Conservation (phyloP, 1,140 invertebrate species). For the Euglossa dilemma region DNA sequence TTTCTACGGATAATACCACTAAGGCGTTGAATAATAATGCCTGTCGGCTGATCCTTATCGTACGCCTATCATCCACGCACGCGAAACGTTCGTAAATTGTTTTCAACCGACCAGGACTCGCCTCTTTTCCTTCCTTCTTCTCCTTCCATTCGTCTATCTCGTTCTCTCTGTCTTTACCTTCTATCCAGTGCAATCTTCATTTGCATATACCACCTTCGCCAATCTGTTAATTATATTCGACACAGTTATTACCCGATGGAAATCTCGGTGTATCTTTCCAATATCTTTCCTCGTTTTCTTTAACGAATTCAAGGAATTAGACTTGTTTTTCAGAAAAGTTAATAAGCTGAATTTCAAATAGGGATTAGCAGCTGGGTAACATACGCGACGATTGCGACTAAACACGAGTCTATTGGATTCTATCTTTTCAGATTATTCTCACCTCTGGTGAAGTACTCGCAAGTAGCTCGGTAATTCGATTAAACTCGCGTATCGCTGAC, state of each 20-base stretch:
- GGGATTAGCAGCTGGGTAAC: no score
- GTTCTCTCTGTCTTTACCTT: not conserved
- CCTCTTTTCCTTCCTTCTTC: not conserved
- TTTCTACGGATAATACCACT: constrained; percentile 58
- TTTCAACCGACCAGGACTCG: constrained; percentile 5
- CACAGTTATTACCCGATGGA: no score
- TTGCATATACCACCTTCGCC: no score
- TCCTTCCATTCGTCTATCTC: no score
- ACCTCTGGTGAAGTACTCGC: not conserved
- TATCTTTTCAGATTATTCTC: not conserved
- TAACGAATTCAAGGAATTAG: no score
- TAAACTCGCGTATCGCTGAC: no score
- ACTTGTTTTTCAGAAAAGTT: no score
- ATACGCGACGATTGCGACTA: no score
- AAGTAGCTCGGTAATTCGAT: not conserved
- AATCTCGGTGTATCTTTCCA: no score
- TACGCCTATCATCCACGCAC: constrained; percentile 43
- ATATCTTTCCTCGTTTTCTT: no score
- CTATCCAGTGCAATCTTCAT: not conserved
- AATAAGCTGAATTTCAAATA: no score
- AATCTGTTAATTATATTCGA: no score
- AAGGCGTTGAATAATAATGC: constrained; percentile 55
- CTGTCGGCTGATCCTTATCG: constrained; percentile 46
- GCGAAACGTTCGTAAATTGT: constrained; percentile 44
- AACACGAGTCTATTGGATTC: not conserved